Evolutionary conservation across 2,888 invertebrate species (phyloP), one percentile per base, ranked within the genome.

Genomic region (Ectemnius cavifrons): DNA sequence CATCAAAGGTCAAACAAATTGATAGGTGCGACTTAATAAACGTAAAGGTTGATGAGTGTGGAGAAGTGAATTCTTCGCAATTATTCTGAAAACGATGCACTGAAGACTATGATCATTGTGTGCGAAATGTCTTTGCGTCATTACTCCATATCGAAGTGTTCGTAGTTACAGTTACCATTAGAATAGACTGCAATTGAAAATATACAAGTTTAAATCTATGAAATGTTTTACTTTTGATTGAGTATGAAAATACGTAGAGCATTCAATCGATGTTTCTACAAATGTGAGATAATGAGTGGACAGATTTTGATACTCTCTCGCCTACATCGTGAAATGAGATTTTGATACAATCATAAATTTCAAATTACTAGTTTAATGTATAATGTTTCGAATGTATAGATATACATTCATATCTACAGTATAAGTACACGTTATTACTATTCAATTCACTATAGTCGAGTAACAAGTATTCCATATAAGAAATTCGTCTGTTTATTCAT

Each of bases 401-500:
- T 37, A 70, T 63, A 65, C 67, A 57, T 64, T 63, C 65, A 60
- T 80, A 80, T 78, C 73, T 73, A 73, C 73, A 67, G 59, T 70
- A 58, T 77, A 79, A 77, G 73, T 74, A 79, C 77, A 80, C 65
- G 65, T 67, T 70, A 61, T 68, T 59, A 73, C 69, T 72, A 63
- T 73, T 68, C 63, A 71, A 69, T 60, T 69, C 57, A 49, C 70
- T 73, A 68, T 71, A 61, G 52, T 73, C 68, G 73, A 79, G 69
- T 79, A 78, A 78, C 73, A 59, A 73, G 59, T 78, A 73, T 77
- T 77, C 81, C 72, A 64, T 69, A 69, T 80, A 78, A 76, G 68
- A 80, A 81, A 75, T 80, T 78, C 60, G 73, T 71, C 77, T 83
- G 80, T 83, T 83, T 81, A 78, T 83, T 78, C 56, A 73, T 74